Percentiles rank a stretch among this genome's conserved stretches.
These are phyloP conservation scores for Trematomus loennbergii DNA, from an alignment of 2,113 vertebrate species.

Conservation along the genomic window DNA sequence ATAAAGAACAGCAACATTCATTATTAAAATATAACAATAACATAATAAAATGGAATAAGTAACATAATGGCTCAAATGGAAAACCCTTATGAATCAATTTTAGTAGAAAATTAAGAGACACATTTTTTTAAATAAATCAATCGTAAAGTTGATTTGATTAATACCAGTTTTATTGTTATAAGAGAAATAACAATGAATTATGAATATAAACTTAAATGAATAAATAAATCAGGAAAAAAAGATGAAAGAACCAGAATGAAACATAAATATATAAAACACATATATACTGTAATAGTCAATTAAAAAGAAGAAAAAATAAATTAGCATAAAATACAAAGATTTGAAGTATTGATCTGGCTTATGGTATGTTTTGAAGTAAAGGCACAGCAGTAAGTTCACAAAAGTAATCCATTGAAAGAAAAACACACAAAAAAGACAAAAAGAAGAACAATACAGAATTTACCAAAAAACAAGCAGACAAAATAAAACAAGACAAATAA, in stretches of 20 bases:
- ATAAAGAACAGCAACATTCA: neutral
- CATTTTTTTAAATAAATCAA: neutral
- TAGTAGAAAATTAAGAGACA: neutral
- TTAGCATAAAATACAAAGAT: neutral
- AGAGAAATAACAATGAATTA: neutral
- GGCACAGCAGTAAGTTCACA: conserved; percentile 18
- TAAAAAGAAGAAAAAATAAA: neutral
- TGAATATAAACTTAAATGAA: conserved; percentile 11
- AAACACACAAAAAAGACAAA: conserved; percentile 3
- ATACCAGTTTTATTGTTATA: conserved; percentile 29
- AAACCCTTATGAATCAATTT: neutral
- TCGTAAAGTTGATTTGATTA: neutral
- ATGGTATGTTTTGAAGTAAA: conserved; percentile 9
- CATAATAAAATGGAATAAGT: neutral
- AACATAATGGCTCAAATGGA: neutral
- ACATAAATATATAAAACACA: conserved; percentile 16
- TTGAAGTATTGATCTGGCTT: neutral
- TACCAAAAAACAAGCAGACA: neutral
- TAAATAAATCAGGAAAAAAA: neutral
- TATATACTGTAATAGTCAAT: neutral
- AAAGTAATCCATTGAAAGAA: neutral
- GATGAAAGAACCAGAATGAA: neutral
- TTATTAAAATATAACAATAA: neutral
- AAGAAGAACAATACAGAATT: conserved; percentile 9
- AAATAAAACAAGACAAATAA: conserved; percentile 14